These are phyloP conservation scores for Alectura lathami DNA, from an alignment of 2,113 vertebrate genomes.

Conservation along the genomic window DNA sequence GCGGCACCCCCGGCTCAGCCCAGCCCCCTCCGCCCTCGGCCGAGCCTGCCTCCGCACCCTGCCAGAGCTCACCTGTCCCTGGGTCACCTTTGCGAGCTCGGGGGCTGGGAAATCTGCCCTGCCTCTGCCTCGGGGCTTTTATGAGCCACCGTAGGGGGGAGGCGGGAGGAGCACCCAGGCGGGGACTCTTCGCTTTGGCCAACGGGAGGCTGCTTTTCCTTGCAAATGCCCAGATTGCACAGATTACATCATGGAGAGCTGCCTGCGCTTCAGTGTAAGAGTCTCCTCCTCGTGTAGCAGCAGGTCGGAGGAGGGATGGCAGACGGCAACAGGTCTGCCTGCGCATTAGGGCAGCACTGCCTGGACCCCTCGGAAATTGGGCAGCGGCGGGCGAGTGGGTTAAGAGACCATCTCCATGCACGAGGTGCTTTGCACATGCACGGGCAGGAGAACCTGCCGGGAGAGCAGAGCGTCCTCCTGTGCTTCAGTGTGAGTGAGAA, in stretches of 20 bases:
- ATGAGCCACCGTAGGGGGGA: conserved; percentile 38
- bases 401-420: accelerated
- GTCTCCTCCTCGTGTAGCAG: conserved; percentile 32
- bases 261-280: conserved; percentile 66
- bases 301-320: background rate
- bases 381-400: background rate
- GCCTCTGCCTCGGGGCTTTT: conserved; percentile 59
- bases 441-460: background rate
- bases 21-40: background rate
- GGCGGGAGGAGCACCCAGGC: conserved; percentile 55
- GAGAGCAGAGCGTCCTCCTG: background rate
- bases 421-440: accelerated
- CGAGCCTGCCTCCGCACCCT: background rate
- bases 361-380: background rate
- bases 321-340: conserved; percentile 39
- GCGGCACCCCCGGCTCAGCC: background rate
- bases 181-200: conserved; percentile 41
- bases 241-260: conserved; percentile 79
- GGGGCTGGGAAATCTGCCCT: conserved; percentile 17
- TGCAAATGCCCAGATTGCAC: conserved; percentile 29
- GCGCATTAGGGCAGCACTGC: accelerated
- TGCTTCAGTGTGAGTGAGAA: background rate
- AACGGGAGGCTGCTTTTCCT: conserved; percentile 53
- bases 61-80: conserved; percentile 53
- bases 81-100: background rate